These are phyloP conservation scores for Himalopsyche kuldschensis DNA, from an alignment of 2,888 invertebrate genomes.

Conservation along the genomic window DNA sequence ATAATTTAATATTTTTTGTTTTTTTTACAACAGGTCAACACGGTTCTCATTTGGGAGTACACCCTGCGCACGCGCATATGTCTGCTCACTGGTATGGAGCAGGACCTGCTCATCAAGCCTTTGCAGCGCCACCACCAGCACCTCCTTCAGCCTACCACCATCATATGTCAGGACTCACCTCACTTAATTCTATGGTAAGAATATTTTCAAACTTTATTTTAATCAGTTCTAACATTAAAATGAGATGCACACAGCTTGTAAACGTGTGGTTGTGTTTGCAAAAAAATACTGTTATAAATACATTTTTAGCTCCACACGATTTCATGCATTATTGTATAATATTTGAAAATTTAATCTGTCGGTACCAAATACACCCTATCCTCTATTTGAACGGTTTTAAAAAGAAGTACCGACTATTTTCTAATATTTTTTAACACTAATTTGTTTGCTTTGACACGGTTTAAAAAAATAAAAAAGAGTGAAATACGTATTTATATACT, in stretches of 20 bases:
- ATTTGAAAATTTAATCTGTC: neutral
- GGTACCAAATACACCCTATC: too few species aligned
- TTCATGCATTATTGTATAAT: neutral
- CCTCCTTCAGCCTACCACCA: slow-evolving; percentile 69
- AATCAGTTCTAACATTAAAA: too few species aligned
- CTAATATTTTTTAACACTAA: too few species aligned
- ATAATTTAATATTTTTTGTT: neutral
- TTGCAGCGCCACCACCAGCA: slow-evolving; percentile 63
- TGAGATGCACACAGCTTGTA: too few species aligned
- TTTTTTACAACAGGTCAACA: slow-evolving; percentile 60
- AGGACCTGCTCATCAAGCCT: slow-evolving; percentile 63
- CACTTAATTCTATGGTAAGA: slow-evolving; percentile 61
- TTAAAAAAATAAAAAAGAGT: too few species aligned
- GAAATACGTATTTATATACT: too few species aligned
- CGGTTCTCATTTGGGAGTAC: slow-evolving; percentile 63
- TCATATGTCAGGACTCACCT: slow-evolving; percentile 66
- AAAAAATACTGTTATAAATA: neutral
- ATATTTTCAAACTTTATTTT: neutral
- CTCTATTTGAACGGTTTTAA: too few species aligned
- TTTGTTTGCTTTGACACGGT: too few species aligned
- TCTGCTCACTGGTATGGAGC: slow-evolving; percentile 67
- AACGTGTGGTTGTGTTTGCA: neutral
- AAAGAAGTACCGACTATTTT: too few species aligned
- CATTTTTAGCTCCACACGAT: neutral
- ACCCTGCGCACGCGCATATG: slow-evolving; percentile 64